phyloP scores from a whole-genome alignment of 2,113 vertebrate species.

The Brachirus orientalis region DNA sequence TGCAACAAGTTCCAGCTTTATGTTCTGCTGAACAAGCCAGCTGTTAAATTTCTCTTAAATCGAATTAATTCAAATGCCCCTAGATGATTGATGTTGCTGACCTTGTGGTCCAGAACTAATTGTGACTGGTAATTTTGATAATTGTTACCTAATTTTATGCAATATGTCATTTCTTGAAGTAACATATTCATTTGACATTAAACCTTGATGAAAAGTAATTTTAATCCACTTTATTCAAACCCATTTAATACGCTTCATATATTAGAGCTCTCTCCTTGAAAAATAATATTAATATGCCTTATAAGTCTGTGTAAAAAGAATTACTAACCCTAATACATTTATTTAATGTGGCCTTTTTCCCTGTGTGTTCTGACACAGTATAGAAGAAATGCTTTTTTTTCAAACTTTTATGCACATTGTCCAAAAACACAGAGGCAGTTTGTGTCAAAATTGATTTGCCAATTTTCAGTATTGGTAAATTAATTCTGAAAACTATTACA shows the following conservation, averaged over 20 bases:
- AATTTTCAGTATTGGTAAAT: not conserved
- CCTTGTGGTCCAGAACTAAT: not conserved
- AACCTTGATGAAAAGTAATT: not conserved
- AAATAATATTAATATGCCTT: no score
- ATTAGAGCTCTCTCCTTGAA: not conserved
- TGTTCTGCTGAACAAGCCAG: not conserved
- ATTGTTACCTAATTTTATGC: not conserved
- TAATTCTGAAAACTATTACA: not conserved
- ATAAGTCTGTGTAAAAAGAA: no score
- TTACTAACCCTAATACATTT: not conserved
- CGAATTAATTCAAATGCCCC: not conserved
- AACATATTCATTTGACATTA: no score
- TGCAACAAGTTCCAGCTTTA: constrained; percentile 16
- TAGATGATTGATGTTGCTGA: not conserved
- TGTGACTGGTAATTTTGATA: not conserved
- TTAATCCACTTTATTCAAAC: not conserved
- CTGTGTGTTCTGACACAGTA: not conserved
- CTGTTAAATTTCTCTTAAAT: constrained; percentile 8
- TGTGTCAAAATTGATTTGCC: not conserved
- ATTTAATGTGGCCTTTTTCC: not conserved
- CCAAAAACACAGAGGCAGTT: not conserved
- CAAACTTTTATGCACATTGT: not conserved
- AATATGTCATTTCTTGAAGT: no score
- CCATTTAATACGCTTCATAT: not conserved
- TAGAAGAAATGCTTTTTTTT: constrained; percentile 1